These are phyloP conservation scores for Bibio marci DNA, from an alignment of 2,888 invertebrate genomes.

Conservation along the genomic window DNA sequence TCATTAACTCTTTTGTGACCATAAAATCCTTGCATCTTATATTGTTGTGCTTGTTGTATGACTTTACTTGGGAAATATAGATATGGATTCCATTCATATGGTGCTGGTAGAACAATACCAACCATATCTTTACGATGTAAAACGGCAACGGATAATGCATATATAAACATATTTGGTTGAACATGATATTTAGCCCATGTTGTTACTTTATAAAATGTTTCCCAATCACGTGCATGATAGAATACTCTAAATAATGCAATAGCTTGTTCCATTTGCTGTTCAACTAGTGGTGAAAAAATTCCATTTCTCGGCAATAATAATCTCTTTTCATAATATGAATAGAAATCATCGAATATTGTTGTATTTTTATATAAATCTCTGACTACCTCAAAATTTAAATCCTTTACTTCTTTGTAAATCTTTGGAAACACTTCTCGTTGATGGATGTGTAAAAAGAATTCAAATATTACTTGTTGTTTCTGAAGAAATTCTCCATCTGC, in stretches of 20 bases:
- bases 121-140: constrained; percentile 39
- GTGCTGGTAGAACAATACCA: constrained; percentile 41
- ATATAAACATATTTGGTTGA: constrained; percentile 44
- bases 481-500: constrained; percentile 7
- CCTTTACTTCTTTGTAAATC: constrained; percentile 6
- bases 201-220: constrained; percentile 53
- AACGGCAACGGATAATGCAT: constrained; percentile 40
- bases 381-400: constrained; percentile 6
- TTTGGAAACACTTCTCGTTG: constrained; percentile 9
- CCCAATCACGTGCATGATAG: constrained; percentile 51
- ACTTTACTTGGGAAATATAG: constrained; percentile 40
- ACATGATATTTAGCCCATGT: constrained; percentile 46
- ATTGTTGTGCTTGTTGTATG: constrained; percentile 26
- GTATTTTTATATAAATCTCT: constrained; percentile 21
- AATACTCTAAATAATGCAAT: constrained; percentile 45
- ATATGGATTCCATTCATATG: constrained; percentile 50
- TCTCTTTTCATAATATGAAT: constrained; percentile 36
- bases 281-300: constrained; percentile 18
- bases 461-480: constrained; percentile 9
- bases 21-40: constrained; percentile 29
- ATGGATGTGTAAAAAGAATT: constrained; percentile 8
- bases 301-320: constrained; percentile 19
- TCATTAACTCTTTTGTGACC: constrained; percentile 26
- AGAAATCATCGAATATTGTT: constrained; percentile 36
- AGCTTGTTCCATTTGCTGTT: constrained; percentile 32